phyloP scores from a whole-genome alignment of 2,888 invertebrate genomes.

The Netelia melanura region DNA sequence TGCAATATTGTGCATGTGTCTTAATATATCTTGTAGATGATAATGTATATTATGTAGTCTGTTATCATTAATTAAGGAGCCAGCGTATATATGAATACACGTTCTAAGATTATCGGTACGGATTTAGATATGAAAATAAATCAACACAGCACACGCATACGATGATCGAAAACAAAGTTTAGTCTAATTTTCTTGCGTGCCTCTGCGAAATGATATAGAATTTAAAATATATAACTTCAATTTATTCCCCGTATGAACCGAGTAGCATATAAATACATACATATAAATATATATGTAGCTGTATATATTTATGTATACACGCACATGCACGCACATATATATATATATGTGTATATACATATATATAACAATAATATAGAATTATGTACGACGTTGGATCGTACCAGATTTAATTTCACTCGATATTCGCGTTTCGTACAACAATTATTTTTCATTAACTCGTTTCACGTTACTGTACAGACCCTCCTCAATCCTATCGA shows the following conservation, averaged over 20 bases:
- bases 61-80: slow-evolving; percentile 7
- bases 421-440: slow-evolving; percentile 15
- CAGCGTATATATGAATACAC: slow-evolving; percentile 27
- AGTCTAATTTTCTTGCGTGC: slow-evolving; percentile 56
- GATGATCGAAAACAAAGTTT: slow-evolving; percentile 29
- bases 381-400: slow-evolving; percentile 11
- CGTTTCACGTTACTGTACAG: background rate
- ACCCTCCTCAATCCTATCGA: slow-evolving; percentile 15
- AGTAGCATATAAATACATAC: background rate
- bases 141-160: slow-evolving; percentile 48
- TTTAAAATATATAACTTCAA: background rate
- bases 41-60: slow-evolving; percentile 20
- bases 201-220: slow-evolving; percentile 14
- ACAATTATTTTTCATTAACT: slow-evolving; percentile 11
- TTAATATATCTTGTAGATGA: slow-evolving; percentile 12
- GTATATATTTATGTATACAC: no score
- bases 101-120: slow-evolving; percentile 30
- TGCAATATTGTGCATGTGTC: slow-evolving; percentile 7
- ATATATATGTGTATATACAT: slow-evolving; percentile 17
- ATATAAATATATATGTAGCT: no score
- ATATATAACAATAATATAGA: background rate
- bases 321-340: background rate
- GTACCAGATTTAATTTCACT: slow-evolving; percentile 15
- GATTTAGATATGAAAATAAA: slow-evolving; percentile 58
- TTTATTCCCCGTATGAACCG: slow-evolving; percentile 7